Conservation (phyloP, 2,797 vertebrate species). For the Molossus molossus region DNA sequence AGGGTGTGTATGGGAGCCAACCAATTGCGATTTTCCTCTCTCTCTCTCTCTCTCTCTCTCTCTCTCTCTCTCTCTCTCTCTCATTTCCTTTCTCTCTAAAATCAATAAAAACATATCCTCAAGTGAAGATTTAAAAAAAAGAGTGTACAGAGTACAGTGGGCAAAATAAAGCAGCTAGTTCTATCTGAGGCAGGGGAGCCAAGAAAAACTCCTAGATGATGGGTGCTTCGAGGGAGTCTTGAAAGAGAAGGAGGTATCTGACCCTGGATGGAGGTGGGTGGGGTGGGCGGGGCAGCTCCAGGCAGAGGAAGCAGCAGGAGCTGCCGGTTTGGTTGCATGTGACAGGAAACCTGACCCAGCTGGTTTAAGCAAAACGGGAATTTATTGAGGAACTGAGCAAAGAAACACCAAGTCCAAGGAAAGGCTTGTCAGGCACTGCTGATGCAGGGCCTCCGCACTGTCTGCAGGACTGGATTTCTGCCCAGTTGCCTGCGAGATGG, state of each 20-base stretch:
- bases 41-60: no score
- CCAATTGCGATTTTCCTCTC: no score
- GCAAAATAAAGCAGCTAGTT: background rate
- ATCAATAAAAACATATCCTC: no score
- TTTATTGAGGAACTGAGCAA: background rate
- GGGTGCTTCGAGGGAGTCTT: background rate
- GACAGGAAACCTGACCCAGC: background rate
- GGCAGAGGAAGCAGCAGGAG: background rate
- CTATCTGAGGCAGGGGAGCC: no score
- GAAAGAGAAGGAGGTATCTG: background rate
- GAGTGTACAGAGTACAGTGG: no score
- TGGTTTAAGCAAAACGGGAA: background rate
- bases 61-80: no score
- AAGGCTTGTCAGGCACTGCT: background rate
- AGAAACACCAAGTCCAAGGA: no score
- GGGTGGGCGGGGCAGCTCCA: background rate
- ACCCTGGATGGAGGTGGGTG: background rate
- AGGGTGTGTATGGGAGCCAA: no score
- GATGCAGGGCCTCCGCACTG: background rate
- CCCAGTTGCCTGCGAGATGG: background rate
- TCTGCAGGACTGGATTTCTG: background rate
- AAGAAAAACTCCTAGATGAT: background rate
- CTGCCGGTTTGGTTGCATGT: background rate
- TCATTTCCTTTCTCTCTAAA: no score
- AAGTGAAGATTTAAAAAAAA: no score